These are phyloP conservation scores for Gallirallus australis DNA, from an alignment of 2,797 vertebrate genomes.

Conservation along the genomic window DNA sequence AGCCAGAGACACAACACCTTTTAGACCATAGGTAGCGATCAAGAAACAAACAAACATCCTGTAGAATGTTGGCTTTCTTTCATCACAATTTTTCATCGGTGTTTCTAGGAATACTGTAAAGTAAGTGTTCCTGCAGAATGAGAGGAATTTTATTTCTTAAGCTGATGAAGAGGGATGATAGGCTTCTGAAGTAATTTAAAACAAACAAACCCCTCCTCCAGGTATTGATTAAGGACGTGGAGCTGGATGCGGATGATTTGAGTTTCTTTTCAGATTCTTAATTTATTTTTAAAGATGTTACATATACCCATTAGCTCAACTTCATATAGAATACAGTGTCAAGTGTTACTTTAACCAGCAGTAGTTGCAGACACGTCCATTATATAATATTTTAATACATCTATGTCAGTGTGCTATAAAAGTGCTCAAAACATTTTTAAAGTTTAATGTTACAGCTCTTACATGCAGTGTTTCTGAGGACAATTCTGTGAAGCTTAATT, in stretches of 20 bases:
- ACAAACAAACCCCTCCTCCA: fast-evolving
- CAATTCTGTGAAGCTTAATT: neutral
- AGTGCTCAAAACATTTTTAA: neutral
- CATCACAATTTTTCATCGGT: neutral
- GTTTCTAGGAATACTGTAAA: neutral
- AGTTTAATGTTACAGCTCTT: neutral
- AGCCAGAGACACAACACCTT: neutral
- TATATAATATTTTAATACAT: neutral
- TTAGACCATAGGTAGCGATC: neutral
- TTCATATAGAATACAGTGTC: neutral
- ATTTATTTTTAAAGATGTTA: neutral
- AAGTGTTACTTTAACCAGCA: neutral
- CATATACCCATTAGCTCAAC: neutral
- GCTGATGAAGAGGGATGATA: neutral
- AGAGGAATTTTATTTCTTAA: neutral
- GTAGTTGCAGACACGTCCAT: neutral
- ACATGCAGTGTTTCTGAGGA: neutral
- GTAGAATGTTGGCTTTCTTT: neutral
- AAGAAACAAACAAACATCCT: neutral
- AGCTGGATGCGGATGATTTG: neutral
- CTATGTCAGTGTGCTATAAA: neutral
- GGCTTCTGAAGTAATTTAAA: neutral
- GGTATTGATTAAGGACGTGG: neutral
- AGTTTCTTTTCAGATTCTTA: neutral
- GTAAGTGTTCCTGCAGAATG: neutral